Evolutionary conservation across 2,888 invertebrate genomes (phyloP), one percentile per base, ranked within the genome.

Genomic region (Pammene aurita): DNA sequence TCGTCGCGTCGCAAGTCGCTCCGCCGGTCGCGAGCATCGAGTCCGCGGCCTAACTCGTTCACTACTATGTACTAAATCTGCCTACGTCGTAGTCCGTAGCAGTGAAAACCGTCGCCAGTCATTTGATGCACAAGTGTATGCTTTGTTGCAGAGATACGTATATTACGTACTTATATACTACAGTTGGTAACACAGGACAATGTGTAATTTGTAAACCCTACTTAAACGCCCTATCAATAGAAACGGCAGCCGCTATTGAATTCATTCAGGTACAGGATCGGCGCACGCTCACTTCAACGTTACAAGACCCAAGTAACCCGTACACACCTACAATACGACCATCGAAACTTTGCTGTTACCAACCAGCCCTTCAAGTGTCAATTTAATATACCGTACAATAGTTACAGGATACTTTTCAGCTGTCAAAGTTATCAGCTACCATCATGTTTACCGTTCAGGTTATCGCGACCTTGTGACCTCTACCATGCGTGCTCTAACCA

Each of bases 401-500:
- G 48, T 62, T 41, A 52, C 50, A 62, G 50, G 38, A 55, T 26
- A 34, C 46, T 46, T 11, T 60, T 35, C 18, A 52, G 41, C 50
- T 52, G 62, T 62, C 62, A 52, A 52, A 62, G 41, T 62, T 52
- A 62, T 41, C 67, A 48, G 34, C 50, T 44, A 35, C 46, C 52
- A 50, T 61, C 65, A 56, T 83, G 81, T 83, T 84, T 83, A 80
- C 79, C 68, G 72, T 72, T 55, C 58, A 52, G 26, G 41, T 64
- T 70, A 64, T 66, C 72, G 71, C 77, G 78, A 89, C 89, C 90
- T 88, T 90, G 84, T 90, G 92, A 91, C 90, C 91, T 91, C 91
- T 89, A 87, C 80, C 80, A 83, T 83, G 85, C 81, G 84, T 82
- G 82, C 79, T 81, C 79, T 79, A 81, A 78, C 82, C 81, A 85